phyloP scores from a whole-genome alignment of 2,113 vertebrate genomes.

The Xiphias gladius region DNA sequence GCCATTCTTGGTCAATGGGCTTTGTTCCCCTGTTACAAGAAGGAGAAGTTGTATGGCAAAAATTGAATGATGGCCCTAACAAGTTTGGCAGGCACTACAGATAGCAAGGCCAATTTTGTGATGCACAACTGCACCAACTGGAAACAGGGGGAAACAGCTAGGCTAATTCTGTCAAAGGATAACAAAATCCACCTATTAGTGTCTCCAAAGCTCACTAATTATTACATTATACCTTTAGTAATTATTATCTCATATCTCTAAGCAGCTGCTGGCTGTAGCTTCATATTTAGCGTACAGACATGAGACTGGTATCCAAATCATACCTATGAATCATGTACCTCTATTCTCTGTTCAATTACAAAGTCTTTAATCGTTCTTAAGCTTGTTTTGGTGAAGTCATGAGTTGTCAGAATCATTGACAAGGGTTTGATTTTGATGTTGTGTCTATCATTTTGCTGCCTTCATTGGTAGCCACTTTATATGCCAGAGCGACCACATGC shows the following conservation, averaged over 20 bases:
- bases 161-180: too few species aligned
- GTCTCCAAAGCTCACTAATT: neutral
- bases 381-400: neutral
- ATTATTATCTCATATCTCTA: slow-evolving; percentile 2
- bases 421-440: slow-evolving; percentile 8
- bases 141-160: too few species aligned
- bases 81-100: neutral
- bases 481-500: neutral
- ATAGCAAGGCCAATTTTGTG: neutral
- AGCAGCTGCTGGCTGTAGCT: neutral
- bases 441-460: slow-evolving; percentile 2
- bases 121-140: too few species aligned
- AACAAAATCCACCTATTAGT: neutral
- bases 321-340: neutral
- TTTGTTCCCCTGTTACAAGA: neutral
- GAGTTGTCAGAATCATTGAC: neutral
- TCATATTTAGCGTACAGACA: neutral
- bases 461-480: slow-evolving; percentile 3
- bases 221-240: neutral
- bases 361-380: neutral
- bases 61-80: slow-evolving; percentile 2
- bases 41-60: neutral
- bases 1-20: neutral
- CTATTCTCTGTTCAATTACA: neutral
- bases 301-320: neutral